phyloP scores from a whole-genome alignment of 2,888 invertebrate species.

The Trichacis sp. region DNA sequence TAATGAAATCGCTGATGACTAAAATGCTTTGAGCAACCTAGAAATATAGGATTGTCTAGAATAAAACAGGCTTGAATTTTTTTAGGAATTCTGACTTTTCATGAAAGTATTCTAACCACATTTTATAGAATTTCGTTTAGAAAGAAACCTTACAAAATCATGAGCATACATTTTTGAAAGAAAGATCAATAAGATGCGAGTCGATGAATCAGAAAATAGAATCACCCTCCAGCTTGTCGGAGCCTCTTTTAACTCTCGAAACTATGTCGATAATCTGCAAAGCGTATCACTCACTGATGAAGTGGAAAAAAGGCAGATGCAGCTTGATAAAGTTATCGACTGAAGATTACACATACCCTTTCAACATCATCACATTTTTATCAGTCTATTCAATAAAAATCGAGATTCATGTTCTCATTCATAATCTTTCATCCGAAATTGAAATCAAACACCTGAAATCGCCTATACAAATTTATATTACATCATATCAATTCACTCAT shows the following conservation, averaged over 20 bases:
- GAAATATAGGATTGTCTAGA: not conserved
- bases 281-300: slow-evolving; percentile 5
- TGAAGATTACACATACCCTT: too few species aligned
- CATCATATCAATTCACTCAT: too few species aligned
- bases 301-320: not conserved
- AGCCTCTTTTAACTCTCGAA: not conserved
- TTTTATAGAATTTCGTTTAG: not conserved
- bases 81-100: not conserved
- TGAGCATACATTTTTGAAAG: not conserved
- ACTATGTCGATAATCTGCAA: not conserved
- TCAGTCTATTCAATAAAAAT: too few species aligned
- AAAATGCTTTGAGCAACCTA: too few species aligned
- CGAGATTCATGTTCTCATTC: too few species aligned
- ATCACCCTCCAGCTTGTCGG: not conserved
- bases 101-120: too few species aligned
- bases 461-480: too few species aligned
- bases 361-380: too few species aligned
- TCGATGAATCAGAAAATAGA: slow-evolving; percentile 2
- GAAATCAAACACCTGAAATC: too few species aligned
- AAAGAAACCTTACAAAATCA: not conserved
- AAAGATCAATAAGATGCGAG: not conserved
- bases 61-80: not conserved
- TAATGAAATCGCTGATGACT: too few species aligned
- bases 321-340: slow-evolving; percentile 15
- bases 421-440: too few species aligned